Evolutionary conservation across 1,140 invertebrate genomes (phyloP).

Genomic region (Drosophila mauritiana): DNA sequence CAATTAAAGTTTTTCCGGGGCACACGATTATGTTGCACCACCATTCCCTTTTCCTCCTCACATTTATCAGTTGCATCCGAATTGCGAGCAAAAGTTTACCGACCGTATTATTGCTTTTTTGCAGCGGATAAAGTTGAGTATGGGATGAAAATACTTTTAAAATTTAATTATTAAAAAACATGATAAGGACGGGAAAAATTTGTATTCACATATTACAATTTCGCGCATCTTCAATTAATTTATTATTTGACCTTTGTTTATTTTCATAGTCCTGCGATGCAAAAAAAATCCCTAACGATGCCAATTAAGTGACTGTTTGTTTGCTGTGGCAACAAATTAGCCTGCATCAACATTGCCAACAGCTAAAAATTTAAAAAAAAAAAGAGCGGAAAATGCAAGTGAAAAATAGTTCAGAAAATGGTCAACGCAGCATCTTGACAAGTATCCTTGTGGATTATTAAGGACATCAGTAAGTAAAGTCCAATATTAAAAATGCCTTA

Average conservation of each 20-base stretch:
- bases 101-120: not conserved
- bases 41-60: not conserved
- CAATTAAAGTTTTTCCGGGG: not conserved
- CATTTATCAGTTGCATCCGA: not conserved
- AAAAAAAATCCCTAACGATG: slow-evolving; percentile 2
- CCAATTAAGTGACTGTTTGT: slow-evolving; percentile 13
- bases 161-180: not conserved
- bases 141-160: not conserved
- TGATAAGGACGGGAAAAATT: not conserved
- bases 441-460: slow-evolving; percentile 7
- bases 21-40: not conserved
- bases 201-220: not conserved
- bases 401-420: not conserved
- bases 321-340: slow-evolving; percentile 24
- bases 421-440: not conserved
- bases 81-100: not conserved
- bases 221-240: not conserved
- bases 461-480: not conserved
- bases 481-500: slow-evolving; percentile 1
- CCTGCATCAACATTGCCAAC: slow-evolving; percentile 3
- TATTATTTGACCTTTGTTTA: not conserved
- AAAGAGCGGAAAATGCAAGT: not conserved
- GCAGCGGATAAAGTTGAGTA: not conserved
- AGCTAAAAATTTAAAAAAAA: slow-evolving; percentile 8
- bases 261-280: not conserved